A percentile compares a stretch with the other conserved stretches of the same genome.
Evolutionary conservation across 1,140 invertebrate species (phyloP).

Genomic region (Brachionus calyciflorus): DNA sequence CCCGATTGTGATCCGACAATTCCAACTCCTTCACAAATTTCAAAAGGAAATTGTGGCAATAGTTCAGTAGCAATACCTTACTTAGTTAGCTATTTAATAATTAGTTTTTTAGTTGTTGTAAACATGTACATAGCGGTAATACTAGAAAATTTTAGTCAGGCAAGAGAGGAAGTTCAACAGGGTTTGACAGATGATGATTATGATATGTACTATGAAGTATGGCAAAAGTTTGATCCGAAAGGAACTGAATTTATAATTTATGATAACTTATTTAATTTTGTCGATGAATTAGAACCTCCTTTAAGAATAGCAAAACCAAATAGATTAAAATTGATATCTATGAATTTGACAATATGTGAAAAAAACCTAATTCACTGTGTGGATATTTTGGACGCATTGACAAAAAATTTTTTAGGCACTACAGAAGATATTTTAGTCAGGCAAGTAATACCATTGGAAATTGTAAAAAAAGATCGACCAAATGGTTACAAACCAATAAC

Average conservation of each 20-base stretch:
- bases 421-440: constrained; percentile 49
- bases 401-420: constrained; percentile 89
- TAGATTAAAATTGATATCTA: constrained; percentile 95
- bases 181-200: constrained; percentile 91
- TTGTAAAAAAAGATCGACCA: constrained; percentile 10
- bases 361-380: constrained; percentile 93
- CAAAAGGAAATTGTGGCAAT: constrained; percentile 83
- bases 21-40: constrained; percentile 74
- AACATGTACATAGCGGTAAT: constrained; percentile 99
- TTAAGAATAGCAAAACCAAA: constrained; percentile 95
- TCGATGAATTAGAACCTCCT: constrained; percentile 87
- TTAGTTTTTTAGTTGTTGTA: constrained; percentile 95
- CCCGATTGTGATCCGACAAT: constrained; percentile 70
- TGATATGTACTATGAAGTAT: constrained; percentile 99
- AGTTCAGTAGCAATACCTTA: constrained; percentile 88
- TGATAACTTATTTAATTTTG: constrained; percentile 85
- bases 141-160: constrained; percentile 95
- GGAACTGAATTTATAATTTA: constrained; percentile 94
- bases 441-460: constrained; percentile 63
- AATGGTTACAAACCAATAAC: constrained; percentile 32
- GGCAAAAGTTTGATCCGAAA: constrained; percentile 96
- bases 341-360: constrained; percentile 97
- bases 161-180: constrained; percentile 96
- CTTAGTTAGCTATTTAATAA: constrained; percentile 89
- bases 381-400: constrained; percentile 89